Conservation (phyloP, 2,888 invertebrate genomes). For the Stegana nigrithorax region DNA sequence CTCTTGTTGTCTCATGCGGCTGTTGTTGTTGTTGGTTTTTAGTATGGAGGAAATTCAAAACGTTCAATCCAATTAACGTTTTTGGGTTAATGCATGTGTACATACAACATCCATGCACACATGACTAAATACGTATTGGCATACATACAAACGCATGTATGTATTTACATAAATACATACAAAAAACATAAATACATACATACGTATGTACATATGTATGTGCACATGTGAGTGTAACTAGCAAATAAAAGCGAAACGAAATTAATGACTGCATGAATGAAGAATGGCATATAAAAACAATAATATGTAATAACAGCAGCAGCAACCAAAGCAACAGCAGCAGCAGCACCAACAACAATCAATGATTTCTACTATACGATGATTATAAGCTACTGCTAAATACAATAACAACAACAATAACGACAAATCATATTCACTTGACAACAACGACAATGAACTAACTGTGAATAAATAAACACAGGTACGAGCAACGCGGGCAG, state of each 20-base stretch:
- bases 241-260: not conserved
- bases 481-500: not conserved
- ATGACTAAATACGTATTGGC: constrained; percentile 17
- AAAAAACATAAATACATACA: constrained; percentile 6
- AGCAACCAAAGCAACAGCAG: constrained; percentile 31
- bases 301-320: not conserved
- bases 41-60: constrained; percentile 49
- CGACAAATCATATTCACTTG: not conserved
- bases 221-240: not conserved
- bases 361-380: not conserved
- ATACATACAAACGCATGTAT: constrained; percentile 46
- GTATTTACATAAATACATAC: constrained; percentile 17
- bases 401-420: not conserved
- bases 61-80: constrained; percentile 66
- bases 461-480: not conserved
- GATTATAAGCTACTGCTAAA: not conserved
- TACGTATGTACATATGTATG: not conserved
- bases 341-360: constrained; percentile 37
- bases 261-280: not conserved
- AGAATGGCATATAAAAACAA: not conserved
- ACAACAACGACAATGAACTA: not conserved
- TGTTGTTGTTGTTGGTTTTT: too few relatives aligned
- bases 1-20: too few relatives aligned
- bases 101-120: constrained; percentile 9
- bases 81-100: constrained; percentile 63